Evolutionary conservation across 2,113 vertebrate genomes (phyloP).

Genomic region (Lycaon pictus): DNA sequence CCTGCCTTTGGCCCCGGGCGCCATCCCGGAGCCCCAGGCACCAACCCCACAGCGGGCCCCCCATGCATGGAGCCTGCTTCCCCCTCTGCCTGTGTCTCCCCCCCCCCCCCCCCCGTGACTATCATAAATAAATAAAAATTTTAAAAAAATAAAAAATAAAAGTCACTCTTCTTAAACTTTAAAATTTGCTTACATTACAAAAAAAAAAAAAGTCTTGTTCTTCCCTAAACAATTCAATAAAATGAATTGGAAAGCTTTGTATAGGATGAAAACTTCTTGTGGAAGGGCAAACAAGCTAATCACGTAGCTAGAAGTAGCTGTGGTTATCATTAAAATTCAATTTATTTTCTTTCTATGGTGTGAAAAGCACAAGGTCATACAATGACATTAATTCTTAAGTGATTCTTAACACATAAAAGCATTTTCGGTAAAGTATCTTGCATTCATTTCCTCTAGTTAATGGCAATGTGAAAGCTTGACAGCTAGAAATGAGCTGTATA

Average conservation of each 20-base stretch:
- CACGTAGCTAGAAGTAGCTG: not conserved
- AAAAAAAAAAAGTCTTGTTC: not conserved
- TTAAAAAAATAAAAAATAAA: not conserved
- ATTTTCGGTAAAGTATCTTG: constrained; percentile 15
- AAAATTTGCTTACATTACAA: not conserved
- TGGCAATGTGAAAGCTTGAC: constrained; percentile 33
- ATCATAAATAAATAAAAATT: too few relatives aligned
- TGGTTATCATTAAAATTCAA: constrained; percentile 46
- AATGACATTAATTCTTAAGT: not conserved
- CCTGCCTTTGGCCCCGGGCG: too few relatives aligned
- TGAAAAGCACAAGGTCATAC: not conserved
- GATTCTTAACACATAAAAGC: constrained; percentile 40
- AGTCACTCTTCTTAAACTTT: not conserved
- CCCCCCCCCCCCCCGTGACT: too few relatives aligned
- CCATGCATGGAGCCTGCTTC: too few relatives aligned
- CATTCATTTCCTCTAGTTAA: constrained; percentile 18
- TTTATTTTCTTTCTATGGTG: constrained; percentile 33
- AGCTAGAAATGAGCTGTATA: constrained; percentile 6
- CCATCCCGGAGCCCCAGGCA: too few relatives aligned
- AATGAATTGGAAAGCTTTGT: not conserved
- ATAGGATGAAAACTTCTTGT: not conserved
- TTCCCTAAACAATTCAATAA: constrained; percentile 37
- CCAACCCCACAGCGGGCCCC: too few relatives aligned
- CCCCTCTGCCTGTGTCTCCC: too few relatives aligned
- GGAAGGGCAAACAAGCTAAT: constrained; percentile 47